A percentile compares a stretch with the other conserved stretches of the same genome.
phyloP scores from a whole-genome alignment of 2,888 invertebrate species.

The Lasioglossum oenotherae region DNA sequence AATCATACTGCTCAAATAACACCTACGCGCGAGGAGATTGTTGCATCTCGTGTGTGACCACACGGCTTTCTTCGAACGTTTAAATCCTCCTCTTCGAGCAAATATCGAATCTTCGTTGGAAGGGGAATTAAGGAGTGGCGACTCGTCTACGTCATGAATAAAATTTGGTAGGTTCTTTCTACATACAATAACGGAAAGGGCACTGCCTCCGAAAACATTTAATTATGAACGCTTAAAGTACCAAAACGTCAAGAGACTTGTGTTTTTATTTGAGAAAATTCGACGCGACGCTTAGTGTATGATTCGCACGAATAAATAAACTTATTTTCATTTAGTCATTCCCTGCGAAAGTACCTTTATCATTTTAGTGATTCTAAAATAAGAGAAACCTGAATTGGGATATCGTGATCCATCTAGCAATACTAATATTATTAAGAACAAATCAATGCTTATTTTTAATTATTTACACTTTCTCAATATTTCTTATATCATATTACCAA shows the following conservation, averaged over 20 bases:
- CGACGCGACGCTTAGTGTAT: not conserved
- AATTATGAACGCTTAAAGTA: not conserved
- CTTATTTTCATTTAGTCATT: not conserved
- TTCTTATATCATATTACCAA: not conserved
- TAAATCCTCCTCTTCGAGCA: slow-evolving; percentile 65
- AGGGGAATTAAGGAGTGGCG: slow-evolving; percentile 48
- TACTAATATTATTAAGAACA: not conserved
- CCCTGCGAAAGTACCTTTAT: not conserved
- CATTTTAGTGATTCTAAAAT: not conserved
- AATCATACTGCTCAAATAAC: slow-evolving; percentile 66
- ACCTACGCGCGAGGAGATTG: slow-evolving; percentile 46
- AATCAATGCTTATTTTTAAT: not conserved
- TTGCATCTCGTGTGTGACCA: slow-evolving; percentile 62
- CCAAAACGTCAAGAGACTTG: not conserved
- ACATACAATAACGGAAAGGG: not conserved
- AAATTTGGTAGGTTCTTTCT: slow-evolving; percentile 9
- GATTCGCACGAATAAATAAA: not conserved
- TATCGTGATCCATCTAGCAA: not conserved
- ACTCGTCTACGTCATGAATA: slow-evolving; percentile 8
- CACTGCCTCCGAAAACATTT: not conserved
- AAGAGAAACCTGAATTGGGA: not conserved
- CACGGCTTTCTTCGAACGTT: slow-evolving; percentile 58
- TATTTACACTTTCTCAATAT: not conserved
- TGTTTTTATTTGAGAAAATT: not conserved
- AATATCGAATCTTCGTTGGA: slow-evolving; percentile 36